These are phyloP conservation scores for Meiosimyza platycephala DNA, from an alignment of 2,888 invertebrate species.

Conservation along the genomic window DNA sequence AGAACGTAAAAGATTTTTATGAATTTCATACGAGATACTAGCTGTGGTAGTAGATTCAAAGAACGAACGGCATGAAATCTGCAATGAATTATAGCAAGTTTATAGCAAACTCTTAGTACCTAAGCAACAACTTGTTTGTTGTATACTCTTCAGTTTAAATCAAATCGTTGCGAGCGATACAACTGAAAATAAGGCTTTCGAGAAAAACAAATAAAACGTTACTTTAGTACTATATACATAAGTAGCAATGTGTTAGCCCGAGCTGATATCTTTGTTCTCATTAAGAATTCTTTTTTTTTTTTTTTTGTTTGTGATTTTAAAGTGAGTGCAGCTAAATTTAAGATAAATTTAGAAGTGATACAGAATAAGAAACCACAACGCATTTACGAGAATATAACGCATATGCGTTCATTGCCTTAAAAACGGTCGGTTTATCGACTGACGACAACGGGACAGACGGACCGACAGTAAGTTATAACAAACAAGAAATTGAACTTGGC, in stretches of 20 bases:
- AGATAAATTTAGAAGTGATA: constrained; percentile 32
- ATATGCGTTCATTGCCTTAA: too few species aligned
- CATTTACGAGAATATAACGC: too few species aligned
- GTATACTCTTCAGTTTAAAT: constrained; percentile 25
- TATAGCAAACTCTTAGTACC: neutral
- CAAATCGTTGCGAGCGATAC: constrained; percentile 23
- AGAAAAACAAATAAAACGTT: neutral
- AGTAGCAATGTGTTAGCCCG: neutral
- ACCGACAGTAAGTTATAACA: neutral
- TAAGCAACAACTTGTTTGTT: constrained; percentile 28
- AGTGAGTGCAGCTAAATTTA: constrained; percentile 23
- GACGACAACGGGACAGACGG: neutral
- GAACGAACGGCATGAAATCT: too few species aligned
- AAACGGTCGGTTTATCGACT: too few species aligned
- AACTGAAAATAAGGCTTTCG: neutral
- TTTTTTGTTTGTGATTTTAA: constrained; percentile 3
- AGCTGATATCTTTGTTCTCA: constrained; percentile 1
- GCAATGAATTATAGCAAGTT: neutral
- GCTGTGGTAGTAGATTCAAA: too few species aligned
- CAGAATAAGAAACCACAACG: neutral
- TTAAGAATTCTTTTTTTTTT: constrained; percentile 1
- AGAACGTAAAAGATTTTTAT: too few species aligned
- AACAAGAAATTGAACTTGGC: constrained; percentile 32
- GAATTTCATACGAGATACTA: too few species aligned
- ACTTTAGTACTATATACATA: neutral